Evolutionary conservation across 2,113 vertebrate species (phyloP).

Genomic region (Gymnocephalus cernua): DNA sequence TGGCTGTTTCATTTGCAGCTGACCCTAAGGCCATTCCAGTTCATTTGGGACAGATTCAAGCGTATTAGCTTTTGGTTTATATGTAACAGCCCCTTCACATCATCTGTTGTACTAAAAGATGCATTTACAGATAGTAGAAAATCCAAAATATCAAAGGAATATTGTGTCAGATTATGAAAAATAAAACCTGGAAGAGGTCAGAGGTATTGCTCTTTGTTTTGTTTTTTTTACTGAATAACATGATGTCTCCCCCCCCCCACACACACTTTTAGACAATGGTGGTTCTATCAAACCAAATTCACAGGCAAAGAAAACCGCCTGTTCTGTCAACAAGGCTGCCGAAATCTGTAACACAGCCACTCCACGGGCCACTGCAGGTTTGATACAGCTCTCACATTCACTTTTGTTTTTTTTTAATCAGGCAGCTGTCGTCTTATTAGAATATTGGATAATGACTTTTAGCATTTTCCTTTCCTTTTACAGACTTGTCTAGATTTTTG

Average conservation of each 20-base stretch:
- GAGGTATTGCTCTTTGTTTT: not conserved
- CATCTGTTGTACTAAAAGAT: not conserved
- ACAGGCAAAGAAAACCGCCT: conserved; percentile 52
- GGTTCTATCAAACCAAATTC: conserved; percentile 46
- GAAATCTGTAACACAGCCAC: conserved; percentile 45
- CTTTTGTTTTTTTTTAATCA: not conserved
- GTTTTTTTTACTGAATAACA: not conserved
- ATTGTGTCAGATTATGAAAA: not conserved
- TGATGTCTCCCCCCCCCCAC: not conserved
- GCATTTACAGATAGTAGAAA: not conserved
- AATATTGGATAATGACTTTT: not conserved
- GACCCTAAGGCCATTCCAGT: conserved; percentile 46
- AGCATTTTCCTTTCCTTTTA: not conserved
- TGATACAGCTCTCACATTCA: conserved; percentile 26
- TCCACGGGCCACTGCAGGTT: conserved; percentile 67
- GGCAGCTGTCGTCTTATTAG: not conserved
- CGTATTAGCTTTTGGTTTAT: conserved; percentile 8
- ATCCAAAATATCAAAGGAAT: not conserved
- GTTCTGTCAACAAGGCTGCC: conserved; percentile 38
- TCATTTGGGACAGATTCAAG: conserved; percentile 5
- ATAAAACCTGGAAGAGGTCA: not conserved
- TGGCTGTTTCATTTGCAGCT: conserved; percentile 59
- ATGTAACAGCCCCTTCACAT: not conserved
- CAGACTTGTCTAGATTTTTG: not conserved
- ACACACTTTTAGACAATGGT: conserved; percentile 55